Evolutionary conservation across 2,888 invertebrate species (phyloP).

Genomic region (Cantharis rufa): DNA sequence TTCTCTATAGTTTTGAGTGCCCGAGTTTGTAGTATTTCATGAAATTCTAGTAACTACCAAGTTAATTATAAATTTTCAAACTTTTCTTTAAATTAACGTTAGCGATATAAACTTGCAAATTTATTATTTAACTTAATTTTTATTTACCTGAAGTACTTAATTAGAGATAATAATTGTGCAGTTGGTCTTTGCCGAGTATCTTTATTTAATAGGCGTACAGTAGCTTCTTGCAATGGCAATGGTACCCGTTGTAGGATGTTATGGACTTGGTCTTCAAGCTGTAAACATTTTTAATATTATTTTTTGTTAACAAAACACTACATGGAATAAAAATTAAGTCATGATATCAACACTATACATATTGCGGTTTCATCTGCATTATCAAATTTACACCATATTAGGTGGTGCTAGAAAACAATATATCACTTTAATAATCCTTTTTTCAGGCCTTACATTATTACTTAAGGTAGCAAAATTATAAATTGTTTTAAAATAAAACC

Average conservation of each 20-base stretch:
- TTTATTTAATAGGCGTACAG: slow-evolving; percentile 78
- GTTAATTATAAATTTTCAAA: background rate
- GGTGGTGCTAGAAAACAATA: too few relatives aligned
- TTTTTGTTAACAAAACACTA: background rate
- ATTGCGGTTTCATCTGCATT: too few relatives aligned
- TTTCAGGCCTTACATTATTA: too few relatives aligned
- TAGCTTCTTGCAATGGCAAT: slow-evolving; percentile 84
- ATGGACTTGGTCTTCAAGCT: slow-evolving; percentile 84
- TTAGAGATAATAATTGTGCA: slow-evolving; percentile 86
- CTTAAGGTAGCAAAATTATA: too few relatives aligned
- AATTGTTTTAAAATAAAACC: too few relatives aligned
- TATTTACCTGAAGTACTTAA: slow-evolving; percentile 85
- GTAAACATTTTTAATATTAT: slow-evolving; percentile 39
- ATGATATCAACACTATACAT: too few relatives aligned
- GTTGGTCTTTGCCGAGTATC: slow-evolving; percentile 88
- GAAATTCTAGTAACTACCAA: background rate
- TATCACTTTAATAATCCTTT: too few relatives aligned
- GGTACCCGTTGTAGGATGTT: slow-evolving; percentile 81
- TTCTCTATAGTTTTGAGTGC: background rate
- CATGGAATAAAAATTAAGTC: too few relatives aligned
- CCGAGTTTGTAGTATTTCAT: background rate
- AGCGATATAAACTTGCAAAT: background rate
- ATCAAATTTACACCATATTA: too few relatives aligned
- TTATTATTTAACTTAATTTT: background rate
- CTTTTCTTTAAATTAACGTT: background rate